Evolutionary conservation across 2,888 invertebrate genomes (phyloP).

Genomic region (Nephrotoma guestfalica): DNA sequence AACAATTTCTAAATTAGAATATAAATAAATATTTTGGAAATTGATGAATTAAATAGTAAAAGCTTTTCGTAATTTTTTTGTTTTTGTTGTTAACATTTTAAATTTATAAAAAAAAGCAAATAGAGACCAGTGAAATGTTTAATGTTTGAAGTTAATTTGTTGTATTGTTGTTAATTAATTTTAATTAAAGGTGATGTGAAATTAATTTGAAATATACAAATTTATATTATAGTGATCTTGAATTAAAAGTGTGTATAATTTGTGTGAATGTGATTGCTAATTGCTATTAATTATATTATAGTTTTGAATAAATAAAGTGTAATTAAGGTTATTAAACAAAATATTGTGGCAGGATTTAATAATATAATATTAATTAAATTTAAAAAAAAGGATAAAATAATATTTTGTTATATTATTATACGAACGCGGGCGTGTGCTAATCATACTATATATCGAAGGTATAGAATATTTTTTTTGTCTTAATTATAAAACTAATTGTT

Average conservation of each 20-base stretch:
- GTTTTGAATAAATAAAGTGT: not conserved
- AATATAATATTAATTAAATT: not conserved
- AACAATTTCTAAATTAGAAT: not conserved
- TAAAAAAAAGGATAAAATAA: not conserved
- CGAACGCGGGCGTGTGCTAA: not conserved
- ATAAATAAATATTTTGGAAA: not conserved
- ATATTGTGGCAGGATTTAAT: not conserved
- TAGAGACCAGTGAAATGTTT: not conserved
- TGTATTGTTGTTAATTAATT: not conserved
- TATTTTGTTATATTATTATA: not conserved
- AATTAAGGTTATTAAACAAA: not conserved
- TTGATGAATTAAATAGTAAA: not conserved
- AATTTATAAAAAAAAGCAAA: not conserved
- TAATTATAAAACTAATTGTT: not conserved
- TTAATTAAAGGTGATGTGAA: not conserved
- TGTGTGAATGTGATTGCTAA: not conserved
- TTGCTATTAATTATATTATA: not conserved
- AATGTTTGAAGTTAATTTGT: not conserved
- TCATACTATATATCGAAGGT: not conserved
- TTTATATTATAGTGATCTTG: not conserved
- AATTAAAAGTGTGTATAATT: not conserved
- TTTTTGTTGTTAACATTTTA: not conserved
- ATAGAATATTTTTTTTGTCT: not conserved
- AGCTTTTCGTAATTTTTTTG: not conserved
- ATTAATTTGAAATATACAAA: not conserved